Conservation (phyloP, 2,113 vertebrate genomes). For the Sebastes schlegelii region DNA sequence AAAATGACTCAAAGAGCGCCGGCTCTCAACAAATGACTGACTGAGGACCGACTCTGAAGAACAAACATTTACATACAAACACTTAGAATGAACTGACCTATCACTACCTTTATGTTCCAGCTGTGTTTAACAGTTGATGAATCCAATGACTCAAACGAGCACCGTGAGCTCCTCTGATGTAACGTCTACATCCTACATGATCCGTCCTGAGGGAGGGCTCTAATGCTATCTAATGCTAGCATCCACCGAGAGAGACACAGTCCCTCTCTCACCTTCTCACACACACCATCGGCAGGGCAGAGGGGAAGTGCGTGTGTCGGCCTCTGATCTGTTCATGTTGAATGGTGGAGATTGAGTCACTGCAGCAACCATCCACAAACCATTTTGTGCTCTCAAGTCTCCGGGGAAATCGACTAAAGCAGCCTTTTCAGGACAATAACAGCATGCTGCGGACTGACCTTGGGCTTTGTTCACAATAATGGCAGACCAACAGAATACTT, state of each 20-base stretch:
- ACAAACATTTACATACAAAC: no score
- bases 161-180: background rate
- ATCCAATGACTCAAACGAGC: background rate
- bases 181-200: slow-evolving; percentile 13
- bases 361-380: slow-evolving; percentile 40
- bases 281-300: background rate
- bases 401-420: slow-evolving; percentile 48
- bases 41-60: no score
- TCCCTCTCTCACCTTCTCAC: slow-evolving; percentile 13
- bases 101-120: background rate
- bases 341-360: slow-evolving; percentile 31
- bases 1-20: no score
- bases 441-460: slow-evolving; percentile 52
- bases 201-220: slow-evolving; percentile 7
- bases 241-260: slow-evolving; percentile 20
- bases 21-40: no score
- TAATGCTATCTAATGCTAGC: slow-evolving; percentile 35
- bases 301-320: slow-evolving; percentile 13
- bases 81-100: no score
- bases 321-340: slow-evolving; percentile 33
- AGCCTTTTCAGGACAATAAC: slow-evolving; percentile 41
- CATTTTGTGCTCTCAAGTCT: slow-evolving; percentile 32
- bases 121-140: background rate
- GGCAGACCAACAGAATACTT: slow-evolving; percentile 18
- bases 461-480: slow-evolving; percentile 53